Evolutionary conservation across 2,797 vertebrate species (phyloP).

Genomic region (Apodemus agrarius): DNA sequence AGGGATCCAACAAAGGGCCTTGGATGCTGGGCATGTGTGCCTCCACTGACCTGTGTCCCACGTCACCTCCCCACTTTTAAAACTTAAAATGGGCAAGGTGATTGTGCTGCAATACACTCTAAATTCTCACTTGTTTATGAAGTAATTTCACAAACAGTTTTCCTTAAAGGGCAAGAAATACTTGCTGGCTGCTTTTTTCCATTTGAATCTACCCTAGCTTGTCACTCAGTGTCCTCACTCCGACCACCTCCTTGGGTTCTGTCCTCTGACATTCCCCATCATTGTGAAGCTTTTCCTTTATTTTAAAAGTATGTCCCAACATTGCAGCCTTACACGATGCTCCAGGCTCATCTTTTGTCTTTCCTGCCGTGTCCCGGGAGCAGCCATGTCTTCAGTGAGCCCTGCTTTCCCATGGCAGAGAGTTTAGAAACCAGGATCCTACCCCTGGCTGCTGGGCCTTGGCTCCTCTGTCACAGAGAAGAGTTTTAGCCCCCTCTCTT

Average conservation of each 20-base stretch:
- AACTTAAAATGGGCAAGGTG: background rate
- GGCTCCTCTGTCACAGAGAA: background rate
- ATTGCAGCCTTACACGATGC: background rate
- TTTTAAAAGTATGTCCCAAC: background rate
- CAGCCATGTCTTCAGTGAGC: background rate
- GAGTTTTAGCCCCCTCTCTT: background rate
- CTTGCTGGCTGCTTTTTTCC: background rate
- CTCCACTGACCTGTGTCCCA: background rate
- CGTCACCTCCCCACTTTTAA: too few species aligned
- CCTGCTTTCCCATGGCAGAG: background rate
- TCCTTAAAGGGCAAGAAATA: background rate
- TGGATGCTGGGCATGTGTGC: background rate
- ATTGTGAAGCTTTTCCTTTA: background rate
- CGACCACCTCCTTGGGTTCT: background rate
- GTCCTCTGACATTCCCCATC: background rate
- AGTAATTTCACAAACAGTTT: background rate
- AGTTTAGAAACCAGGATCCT: background rate
- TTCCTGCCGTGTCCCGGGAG: background rate
- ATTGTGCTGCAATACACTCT: background rate
- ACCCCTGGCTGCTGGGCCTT: background rate
- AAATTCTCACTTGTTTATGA: background rate
- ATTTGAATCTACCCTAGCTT: background rate
- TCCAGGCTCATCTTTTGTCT: background rate
- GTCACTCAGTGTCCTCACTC: background rate
- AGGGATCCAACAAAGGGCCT: background rate